These are phyloP conservation scores for Uropetala carovei DNA, from an alignment of 2,888 invertebrate genomes.

Conservation along the genomic window DNA sequence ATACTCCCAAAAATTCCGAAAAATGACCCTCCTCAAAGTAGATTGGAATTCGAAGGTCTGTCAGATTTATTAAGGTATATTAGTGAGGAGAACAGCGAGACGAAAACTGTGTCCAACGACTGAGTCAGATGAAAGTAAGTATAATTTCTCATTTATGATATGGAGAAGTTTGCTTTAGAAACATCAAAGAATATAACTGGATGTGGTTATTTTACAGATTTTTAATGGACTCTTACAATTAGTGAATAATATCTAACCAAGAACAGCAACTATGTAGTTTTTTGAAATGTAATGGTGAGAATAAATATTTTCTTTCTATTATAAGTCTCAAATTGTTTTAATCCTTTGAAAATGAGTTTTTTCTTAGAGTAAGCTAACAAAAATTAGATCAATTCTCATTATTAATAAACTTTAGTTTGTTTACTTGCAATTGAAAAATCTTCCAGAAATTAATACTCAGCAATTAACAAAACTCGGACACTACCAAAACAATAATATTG, in stretches of 20 bases:
- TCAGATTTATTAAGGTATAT: slow-evolving; percentile 91
- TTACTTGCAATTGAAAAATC: no score
- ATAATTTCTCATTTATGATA: neutral
- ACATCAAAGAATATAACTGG: neutral
- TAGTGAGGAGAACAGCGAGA: slow-evolving; percentile 21
- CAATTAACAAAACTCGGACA: no score
- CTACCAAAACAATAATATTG: no score
- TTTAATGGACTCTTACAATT: no score
- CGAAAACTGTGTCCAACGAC: neutral
- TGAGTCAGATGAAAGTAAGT: neutral
- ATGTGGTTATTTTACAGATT: neutral
- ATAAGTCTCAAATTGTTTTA: neutral
- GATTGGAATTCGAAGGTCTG: slow-evolving; percentile 91
- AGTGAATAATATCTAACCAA: no score
- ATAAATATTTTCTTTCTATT: slow-evolving; percentile 34
- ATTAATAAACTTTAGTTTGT: no score
- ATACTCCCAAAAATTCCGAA: slow-evolving; percentile 86
- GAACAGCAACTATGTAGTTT: neutral
- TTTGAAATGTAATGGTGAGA: neutral
- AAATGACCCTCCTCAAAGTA: slow-evolving; percentile 86
- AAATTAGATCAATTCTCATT: no score
- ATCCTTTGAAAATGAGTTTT: no score
- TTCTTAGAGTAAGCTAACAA: no score
- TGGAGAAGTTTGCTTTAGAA: neutral
- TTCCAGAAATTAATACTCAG: no score